Evolutionary conservation across 2,797 vertebrate species (phyloP).

Genomic region (Acanthurus tractus): DNA sequence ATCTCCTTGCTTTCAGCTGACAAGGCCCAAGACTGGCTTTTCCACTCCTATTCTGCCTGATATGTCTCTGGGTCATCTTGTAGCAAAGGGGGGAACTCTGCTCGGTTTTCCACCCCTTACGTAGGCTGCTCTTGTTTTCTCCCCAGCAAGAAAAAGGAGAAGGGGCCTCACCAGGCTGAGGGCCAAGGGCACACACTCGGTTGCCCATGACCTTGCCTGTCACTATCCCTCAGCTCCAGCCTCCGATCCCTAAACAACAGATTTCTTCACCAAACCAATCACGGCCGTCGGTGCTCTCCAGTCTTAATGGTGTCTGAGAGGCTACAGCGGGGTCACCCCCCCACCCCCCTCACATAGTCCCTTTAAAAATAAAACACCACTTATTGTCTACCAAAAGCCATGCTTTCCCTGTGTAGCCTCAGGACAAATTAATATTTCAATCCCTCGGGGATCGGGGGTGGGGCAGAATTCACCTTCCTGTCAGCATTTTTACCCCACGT

Average conservation of each 20-base stretch:
- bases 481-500: slow-evolving; percentile 85
- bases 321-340: slow-evolving; percentile 73
- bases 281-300: slow-evolving; percentile 60
- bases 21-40: slow-evolving; percentile 79
- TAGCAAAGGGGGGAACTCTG: slow-evolving; percentile 48
- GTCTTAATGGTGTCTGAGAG: slow-evolving; percentile 60
- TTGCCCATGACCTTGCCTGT: slow-evolving; percentile 84
- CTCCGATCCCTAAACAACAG: slow-evolving; percentile 72
- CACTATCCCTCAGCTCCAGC: slow-evolving; percentile 81
- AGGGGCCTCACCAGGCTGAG: slow-evolving; percentile 68
- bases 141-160: slow-evolving; percentile 55
- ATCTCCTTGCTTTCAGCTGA: slow-evolving; percentile 80
- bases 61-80: slow-evolving; percentile 85
- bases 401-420: slow-evolving; percentile 88
- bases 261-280: slow-evolving; percentile 77
- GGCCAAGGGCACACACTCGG: slow-evolving; percentile 83
- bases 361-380: slow-evolving; percentile 91
- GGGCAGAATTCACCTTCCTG: slow-evolving; percentile 85
- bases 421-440: slow-evolving; percentile 98
- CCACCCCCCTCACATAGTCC: slow-evolving; percentile 76
- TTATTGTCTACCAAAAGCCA: slow-evolving; percentile 88
- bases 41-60: slow-evolving; percentile 80
- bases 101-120: slow-evolving; percentile 48
- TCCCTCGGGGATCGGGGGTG: slow-evolving; percentile 88
- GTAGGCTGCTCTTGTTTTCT: slow-evolving; percentile 67